A percentile compares a stretch with the other conserved stretches of the same genome.
Evolutionary conservation across 2,113 vertebrate genomes (phyloP).

Genomic region (Agapornis roseicollis): DNA sequence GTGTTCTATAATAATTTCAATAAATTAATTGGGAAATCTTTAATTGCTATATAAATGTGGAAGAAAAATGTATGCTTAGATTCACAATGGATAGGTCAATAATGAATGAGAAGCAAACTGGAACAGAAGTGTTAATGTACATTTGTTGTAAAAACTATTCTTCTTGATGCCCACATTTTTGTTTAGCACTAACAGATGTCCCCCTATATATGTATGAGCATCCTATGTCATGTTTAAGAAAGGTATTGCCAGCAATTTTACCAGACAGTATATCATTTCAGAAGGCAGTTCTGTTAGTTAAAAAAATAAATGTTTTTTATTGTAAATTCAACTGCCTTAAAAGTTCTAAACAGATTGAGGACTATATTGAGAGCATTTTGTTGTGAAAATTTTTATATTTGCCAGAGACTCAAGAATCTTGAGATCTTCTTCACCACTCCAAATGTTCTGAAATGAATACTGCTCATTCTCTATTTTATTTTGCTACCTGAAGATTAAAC

Average conservation of each 20-base stretch:
- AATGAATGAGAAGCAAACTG: not conserved
- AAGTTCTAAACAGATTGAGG: not conserved
- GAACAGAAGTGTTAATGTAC: not conserved
- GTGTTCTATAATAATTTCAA: not conserved
- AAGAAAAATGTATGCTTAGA: not conserved
- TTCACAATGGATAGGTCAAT: not conserved
- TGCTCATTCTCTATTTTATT: not conserved
- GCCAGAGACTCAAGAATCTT: not conserved
- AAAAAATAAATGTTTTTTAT: not conserved
- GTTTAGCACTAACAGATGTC: not conserved
- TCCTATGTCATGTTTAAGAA: not conserved
- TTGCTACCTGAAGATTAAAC: not conserved
- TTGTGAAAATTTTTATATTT: not conserved
- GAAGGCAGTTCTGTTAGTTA: not conserved
- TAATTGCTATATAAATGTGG: not conserved
- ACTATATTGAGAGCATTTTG: not conserved
- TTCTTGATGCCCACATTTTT: not conserved
- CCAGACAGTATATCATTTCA: not conserved
- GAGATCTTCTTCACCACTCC: not conserved
- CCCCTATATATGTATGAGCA: not conserved
- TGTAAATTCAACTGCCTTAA: not conserved
- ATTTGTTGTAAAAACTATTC: not conserved
- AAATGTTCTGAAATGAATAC: not conserved
- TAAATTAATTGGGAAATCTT: not conserved
- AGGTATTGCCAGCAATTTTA: not conserved